Evolutionary conservation across 1,140 invertebrate species (phyloP), one percentile per base, ranked within the genome.

Genomic region (Trypoxylus dichotomus): DNA sequence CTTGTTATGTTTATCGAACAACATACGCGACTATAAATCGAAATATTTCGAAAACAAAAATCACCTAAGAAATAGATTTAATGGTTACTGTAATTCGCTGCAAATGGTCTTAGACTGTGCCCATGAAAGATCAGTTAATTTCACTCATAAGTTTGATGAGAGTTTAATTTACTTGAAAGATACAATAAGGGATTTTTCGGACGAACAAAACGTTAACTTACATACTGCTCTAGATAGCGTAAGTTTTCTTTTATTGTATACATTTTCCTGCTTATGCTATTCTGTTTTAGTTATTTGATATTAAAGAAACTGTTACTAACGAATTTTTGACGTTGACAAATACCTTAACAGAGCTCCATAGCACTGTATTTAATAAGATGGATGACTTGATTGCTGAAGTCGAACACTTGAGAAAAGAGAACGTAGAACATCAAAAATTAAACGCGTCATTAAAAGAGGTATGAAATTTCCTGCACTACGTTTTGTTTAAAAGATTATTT

Each of bases 11-110:
- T 8, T 37, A 25, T 74, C 29, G 3, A 41, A 74, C 15, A 15
- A 32, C 0, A 41, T 74, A 21, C 41, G 41, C 19, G 29, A 74
- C 15, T 43, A 37, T 74, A 74, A 15, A 41, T 41, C 29, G 8
- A 74, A 74, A 42, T 42, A 74, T 37, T 37, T 74, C 6, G 19
- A 74, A 68, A 68, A 68, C 24, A 68, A 68, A 29, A 21, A 68
- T 8, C 10, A 21, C 3, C 6, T 68, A 27, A 11, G 24, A 27
- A 24, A 19, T 68, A 68, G 60, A 68, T 68, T 68, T 21, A 68
- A 68, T 13, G 25, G 10, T 3, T 68, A 68, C 13, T 25, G 24
- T 7, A 68, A 10, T 27, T 68, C 27, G 3, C 25, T 68, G 15
- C 60, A 68, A 29, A 11, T 21, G 8, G 21, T 68, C 24, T 27